Evolutionary conservation across 2,113 vertebrate genomes (phyloP).

Genomic region (Tetraodon nigroviridis): DNA sequence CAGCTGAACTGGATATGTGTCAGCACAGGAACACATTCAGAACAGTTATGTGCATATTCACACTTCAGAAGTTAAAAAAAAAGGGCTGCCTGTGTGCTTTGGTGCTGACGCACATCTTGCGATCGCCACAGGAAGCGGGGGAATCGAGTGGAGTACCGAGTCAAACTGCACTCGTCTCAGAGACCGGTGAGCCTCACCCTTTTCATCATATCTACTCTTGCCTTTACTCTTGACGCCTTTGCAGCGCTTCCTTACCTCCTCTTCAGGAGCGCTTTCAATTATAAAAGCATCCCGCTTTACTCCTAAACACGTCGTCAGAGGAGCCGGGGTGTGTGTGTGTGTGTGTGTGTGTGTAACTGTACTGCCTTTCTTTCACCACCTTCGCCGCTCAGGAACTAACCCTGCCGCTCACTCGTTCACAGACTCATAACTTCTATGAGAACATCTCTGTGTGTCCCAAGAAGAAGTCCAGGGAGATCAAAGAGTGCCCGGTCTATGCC

Average conservation of each 20-base stretch:
- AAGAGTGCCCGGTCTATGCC: constrained; percentile 59
- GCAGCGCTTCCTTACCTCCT: constrained; percentile 39
- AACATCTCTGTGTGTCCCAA: constrained; percentile 51
- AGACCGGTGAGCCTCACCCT: constrained; percentile 65
- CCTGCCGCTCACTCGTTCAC: constrained; percentile 18
- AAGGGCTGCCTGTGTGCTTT: too few relatives aligned
- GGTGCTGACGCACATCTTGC: too few relatives aligned
- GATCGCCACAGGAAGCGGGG: constrained; percentile 57
- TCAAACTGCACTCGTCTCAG: constrained; percentile 63
- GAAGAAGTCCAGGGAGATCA: constrained; percentile 46
- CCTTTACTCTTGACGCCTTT: constrained; percentile 45
- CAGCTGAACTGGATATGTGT: too few relatives aligned
- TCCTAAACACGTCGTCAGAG: constrained; percentile 2
- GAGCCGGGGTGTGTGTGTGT: background rate
- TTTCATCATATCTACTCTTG: constrained; percentile 40
- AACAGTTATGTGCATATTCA: background rate
- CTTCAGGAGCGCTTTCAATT: constrained; percentile 38
- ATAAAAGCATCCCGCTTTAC: constrained; percentile 23
- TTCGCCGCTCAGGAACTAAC: constrained; percentile 7
- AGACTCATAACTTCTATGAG: constrained; percentile 62
- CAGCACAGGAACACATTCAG: too few relatives aligned
- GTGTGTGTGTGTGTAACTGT: background rate
- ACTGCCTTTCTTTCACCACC: background rate
- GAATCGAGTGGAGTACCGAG: constrained; percentile 60
- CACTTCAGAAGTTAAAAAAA: background rate